Evolutionary conservation across 2,113 vertebrate genomes (phyloP).

Genomic region (Origma solitaria): DNA sequence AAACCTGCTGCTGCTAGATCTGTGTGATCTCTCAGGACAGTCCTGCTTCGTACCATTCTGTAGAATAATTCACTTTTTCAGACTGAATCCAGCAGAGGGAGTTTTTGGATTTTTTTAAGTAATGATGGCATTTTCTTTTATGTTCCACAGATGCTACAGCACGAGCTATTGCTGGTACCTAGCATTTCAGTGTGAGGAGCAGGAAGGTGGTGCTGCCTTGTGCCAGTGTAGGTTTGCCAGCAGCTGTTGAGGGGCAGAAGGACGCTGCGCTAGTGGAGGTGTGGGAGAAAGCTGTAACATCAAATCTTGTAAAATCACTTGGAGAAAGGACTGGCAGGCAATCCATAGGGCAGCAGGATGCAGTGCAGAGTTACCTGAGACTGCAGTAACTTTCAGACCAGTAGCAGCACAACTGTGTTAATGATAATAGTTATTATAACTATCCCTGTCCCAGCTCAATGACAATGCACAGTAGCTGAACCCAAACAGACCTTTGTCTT

Average conservation of each 20-base stretch:
- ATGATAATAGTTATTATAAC: too few species aligned
- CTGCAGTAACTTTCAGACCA: background rate
- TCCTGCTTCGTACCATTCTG: background rate
- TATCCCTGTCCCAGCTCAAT: background rate
- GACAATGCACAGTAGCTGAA: background rate
- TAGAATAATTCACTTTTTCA: background rate
- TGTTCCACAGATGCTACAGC: background rate
- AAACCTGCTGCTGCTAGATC: background rate
- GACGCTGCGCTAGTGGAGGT: background rate
- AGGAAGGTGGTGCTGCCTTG: background rate
- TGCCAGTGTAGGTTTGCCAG: background rate
- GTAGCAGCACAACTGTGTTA: background rate
- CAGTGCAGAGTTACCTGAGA: background rate
- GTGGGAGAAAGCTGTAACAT: background rate
- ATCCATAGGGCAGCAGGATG: background rate
- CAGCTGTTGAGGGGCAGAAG: background rate
- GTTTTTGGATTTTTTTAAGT: background rate
- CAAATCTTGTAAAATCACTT: background rate
- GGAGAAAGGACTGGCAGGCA: background rate
- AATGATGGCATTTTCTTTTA: background rate
- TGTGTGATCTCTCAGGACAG: background rate
- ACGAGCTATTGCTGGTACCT: background rate
- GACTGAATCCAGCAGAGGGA: background rate
- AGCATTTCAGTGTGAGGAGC: background rate
- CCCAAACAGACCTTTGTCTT: background rate